Base-by-base conservation (phyloP, 2,888 invertebrate species). In the Calephelis perditalis region DNA sequence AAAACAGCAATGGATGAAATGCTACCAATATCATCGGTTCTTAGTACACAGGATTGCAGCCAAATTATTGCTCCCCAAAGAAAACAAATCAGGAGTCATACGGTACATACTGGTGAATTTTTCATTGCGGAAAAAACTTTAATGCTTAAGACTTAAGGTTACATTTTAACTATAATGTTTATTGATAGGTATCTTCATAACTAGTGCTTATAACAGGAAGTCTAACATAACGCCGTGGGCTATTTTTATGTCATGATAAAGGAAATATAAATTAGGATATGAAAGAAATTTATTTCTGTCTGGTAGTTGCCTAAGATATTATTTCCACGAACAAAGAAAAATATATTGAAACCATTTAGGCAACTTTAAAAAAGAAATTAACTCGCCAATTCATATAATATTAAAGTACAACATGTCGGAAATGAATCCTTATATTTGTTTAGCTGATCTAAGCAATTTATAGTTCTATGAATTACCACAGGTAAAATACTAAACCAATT, bases 21-120 rank as follows among this genome's bases (percentile, higher is more conserved):
- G 61, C 49, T 36, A n/a, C 59, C 2, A 8, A n/a, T 44, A 59
- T 40, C 37, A 3, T 9, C 9, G 35, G 62, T 57, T 56, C 66
- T 57, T 71, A 57, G 45, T 76, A 72, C 65, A 43, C 52, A 68
- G 75, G 69, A 71, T 60, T 78, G 82, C 82, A 80, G 76, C 76
- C 78, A 79, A 84, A 84, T 84, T 82, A 84, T 81, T 71, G 78
- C 73, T 82, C 79, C 75, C 76, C 74, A 76, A 79, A 80, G 82
- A 80, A 82, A 82, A 80, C 77, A 79, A 78, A 79, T 76, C 74
- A 70, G 70, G 73, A 71, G 74, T 75, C 56, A 57, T 56, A 56
- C 49, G 58, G 52, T 60, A 63, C 60, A 52, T 63, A 58, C 59
- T 57, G 26, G 35, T 52, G 35, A 26, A 26, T 52, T 52, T 11